Percentiles rank a stretch among this genome's conserved stretches.
Conservation (phyloP, 2,797 vertebrate species). For the Semotilus atromaculatus region DNA sequence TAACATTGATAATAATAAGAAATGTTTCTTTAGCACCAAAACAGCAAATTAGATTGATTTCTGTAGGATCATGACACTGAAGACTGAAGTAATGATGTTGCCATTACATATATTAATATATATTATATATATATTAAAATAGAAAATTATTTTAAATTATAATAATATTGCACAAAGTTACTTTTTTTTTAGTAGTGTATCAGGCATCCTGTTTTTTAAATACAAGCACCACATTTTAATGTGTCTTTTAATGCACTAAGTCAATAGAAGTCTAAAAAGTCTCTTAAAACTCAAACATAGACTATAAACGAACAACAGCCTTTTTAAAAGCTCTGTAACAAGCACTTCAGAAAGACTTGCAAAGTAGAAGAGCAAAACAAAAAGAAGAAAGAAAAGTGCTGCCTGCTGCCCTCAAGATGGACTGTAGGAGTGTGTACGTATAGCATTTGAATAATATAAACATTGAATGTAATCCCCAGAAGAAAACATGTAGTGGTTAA, state of each 20-base stretch:
- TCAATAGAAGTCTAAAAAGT: neutral
- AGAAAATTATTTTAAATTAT: neutral
- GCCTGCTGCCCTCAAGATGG: constrained; percentile 12
- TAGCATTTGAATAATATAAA: constrained; percentile 76
- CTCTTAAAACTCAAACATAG: neutral
- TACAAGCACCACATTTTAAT: neutral
- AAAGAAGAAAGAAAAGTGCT: constrained; percentile 16
- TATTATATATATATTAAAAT: too few species aligned
- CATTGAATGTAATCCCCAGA: constrained; percentile 74
- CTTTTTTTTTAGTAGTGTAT: neutral
- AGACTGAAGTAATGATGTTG: neutral
- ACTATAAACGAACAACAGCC: neutral
- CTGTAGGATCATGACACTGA: neutral
- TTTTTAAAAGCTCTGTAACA: neutral
- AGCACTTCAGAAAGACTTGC: neutral
- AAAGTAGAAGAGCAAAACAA: neutral
- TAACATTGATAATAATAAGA: neutral
- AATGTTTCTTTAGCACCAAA: neutral
- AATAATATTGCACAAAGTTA: neutral
- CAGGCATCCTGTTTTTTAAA: neutral
- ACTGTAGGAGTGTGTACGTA: constrained; percentile 34
- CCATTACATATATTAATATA: neutral
- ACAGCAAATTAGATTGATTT: neutral
- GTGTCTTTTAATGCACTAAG: neutral
- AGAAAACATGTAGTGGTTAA: constrained; percentile 64